These are phyloP conservation scores for Nothocercus nigrocapillus DNA, from an alignment of 2,113 vertebrate genomes.

Conservation along the genomic window DNA sequence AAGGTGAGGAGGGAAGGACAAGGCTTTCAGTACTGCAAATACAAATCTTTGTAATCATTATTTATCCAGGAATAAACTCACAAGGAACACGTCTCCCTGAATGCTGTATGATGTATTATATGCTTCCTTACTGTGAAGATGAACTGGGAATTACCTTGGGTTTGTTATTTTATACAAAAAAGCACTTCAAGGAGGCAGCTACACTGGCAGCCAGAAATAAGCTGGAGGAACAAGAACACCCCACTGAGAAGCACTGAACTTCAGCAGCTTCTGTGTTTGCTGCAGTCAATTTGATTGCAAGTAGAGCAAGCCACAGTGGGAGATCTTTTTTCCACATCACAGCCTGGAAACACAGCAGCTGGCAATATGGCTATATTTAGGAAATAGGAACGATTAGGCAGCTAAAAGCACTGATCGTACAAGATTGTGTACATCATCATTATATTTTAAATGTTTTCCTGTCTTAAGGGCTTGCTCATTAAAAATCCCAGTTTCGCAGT, in stretches of 20 bases:
- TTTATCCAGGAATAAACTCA: neutral
- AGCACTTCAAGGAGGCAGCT: neutral
- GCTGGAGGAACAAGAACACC: conserved; percentile 23
- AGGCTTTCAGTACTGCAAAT: neutral
- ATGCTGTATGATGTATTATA: neutral
- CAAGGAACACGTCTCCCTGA: neutral
- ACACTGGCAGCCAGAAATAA: conserved; percentile 45
- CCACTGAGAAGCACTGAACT: conserved; percentile 50
- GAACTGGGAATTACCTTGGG: neutral
- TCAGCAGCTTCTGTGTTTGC: conserved; percentile 65
- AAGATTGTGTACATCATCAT: neutral
- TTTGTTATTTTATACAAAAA: conserved; percentile 16
- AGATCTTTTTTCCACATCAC: conserved; percentile 52
- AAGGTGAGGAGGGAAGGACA: too few species aligned
- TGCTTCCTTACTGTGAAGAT: neutral
- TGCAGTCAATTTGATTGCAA: conserved; percentile 64
- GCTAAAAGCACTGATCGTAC: conserved; percentile 25
- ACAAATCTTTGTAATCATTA: neutral
- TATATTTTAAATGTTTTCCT: conserved; percentile 1
- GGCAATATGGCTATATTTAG: conserved; percentile 46
- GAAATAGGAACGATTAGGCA: conserved; percentile 52
- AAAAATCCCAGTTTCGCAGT: neutral
- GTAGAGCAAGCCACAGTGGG: conserved; percentile 64
- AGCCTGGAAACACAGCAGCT: conserved; percentile 60
- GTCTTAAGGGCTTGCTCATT: neutral